Base-by-base conservation (phyloP, 2,113 vertebrate species). In the Cryptotis parvus region DNA sequence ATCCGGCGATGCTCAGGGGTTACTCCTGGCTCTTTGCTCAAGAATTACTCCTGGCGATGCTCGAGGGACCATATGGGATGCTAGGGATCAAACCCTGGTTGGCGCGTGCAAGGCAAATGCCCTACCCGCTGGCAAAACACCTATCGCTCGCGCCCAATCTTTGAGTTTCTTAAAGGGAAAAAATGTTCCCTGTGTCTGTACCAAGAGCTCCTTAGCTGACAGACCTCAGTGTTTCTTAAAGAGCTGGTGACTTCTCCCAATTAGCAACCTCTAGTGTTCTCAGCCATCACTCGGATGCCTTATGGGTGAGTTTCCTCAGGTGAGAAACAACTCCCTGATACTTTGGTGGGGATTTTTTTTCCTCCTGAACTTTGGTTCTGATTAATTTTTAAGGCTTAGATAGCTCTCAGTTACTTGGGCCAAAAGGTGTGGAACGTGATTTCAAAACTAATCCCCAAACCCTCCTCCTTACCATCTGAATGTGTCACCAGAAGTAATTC, bases 381-480 rank as follows among this genome's bases (percentile, higher is more conserved):
- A 91, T 91, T 95, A 92, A 94, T 83, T 82, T 69, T 66, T 85
- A 87, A 41, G 55, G n/a, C 37, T 92, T n/a, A 70, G 0, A 0
- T 70, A 55, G 37, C 18, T 61, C 69, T 86, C 16, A 18, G 73
- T 61, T 39, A 24, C 33, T 41, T 82, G 49, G 31, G 84, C 66
- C 84, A 91, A 91, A 76, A 75, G 74, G 83, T 76, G 87, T 87
- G 58, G 87, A 89, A 74, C 20, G 69, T 12, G 84, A 41, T 10
- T 43, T 6, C 16, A 55, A 88, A 12, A 37, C 55, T 84, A 70
- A 94, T 39, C 12, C 55, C 33, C 37, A 18, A 52, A 26, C 18
- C 37, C 87, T 33, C 3, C 24, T 72, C 3, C 5, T 20, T 26
- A 41, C 66, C 29, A 84, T 88, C 55, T 69, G 12, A 14, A 0